Conservation (phyloP, 1,140 invertebrate genomes). For the Ylistrum balloti region DNA sequence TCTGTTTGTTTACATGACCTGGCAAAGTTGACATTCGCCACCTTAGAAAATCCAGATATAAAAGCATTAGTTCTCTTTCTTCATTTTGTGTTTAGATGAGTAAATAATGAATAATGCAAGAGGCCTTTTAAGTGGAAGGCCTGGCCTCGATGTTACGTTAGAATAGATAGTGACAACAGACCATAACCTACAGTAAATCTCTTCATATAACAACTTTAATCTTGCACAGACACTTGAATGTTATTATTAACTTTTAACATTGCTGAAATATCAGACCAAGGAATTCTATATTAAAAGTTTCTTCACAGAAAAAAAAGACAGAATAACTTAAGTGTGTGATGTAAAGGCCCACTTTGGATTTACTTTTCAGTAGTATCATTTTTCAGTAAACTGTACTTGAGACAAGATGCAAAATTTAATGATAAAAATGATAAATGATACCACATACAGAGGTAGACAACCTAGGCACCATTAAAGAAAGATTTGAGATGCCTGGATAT, state of each 20-base stretch:
- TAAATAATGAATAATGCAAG: neutral
- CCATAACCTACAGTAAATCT: neutral
- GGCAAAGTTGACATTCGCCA: neutral
- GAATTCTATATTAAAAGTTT: too few relatives aligned
- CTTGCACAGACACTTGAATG: neutral
- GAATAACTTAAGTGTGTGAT: too few relatives aligned
- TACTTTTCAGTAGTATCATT: too few relatives aligned
- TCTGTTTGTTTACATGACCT: constrained; percentile 9
- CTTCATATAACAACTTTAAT: neutral
- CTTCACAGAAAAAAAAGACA: too few relatives aligned
- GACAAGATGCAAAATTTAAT: too few relatives aligned
- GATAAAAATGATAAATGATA: too few relatives aligned
- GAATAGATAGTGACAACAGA: neutral
- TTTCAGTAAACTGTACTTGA: too few relatives aligned
- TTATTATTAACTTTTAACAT: neutral
- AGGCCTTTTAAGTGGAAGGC: neutral
- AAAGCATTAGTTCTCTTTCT: neutral
- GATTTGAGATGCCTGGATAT: too few relatives aligned
- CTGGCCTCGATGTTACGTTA: neutral
- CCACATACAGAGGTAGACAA: too few relatives aligned
- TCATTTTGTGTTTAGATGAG: constrained; percentile 19
- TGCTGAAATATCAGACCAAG: neutral
- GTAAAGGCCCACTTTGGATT: too few relatives aligned
- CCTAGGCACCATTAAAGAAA: too few relatives aligned
- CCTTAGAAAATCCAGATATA: neutral